These are phyloP conservation scores for Callorhinus ursinus DNA, from an alignment of 2,113 vertebrate genomes.

Conservation along the genomic window DNA sequence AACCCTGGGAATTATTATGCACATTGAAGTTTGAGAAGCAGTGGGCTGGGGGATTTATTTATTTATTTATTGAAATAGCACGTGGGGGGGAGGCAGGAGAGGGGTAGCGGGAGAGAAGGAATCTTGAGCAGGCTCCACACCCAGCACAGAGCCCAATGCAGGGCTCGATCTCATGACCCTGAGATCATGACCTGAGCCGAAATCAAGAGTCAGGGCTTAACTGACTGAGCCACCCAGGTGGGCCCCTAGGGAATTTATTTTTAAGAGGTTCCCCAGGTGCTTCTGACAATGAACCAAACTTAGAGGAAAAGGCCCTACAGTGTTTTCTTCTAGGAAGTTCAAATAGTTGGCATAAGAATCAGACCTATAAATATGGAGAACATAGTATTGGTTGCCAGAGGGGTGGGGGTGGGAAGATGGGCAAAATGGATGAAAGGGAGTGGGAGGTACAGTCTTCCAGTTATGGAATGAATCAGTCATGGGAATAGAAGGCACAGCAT, in stretches of 20 bases:
- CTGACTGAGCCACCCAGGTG: background rate
- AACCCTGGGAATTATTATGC: background rate
- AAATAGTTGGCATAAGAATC: background rate
- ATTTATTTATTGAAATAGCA: too few relatives aligned
- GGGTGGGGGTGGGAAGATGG: background rate
- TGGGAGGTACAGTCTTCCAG: background rate
- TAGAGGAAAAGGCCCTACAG: background rate
- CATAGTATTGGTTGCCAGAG: background rate
- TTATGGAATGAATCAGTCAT: background rate
- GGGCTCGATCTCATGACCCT: background rate
- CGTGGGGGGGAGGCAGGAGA: rapidly evolving
- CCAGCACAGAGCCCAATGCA: background rate
- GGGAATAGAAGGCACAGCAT: background rate
- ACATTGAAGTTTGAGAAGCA: background rate
- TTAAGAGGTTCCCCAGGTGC: background rate
- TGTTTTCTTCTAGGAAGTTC: background rate
- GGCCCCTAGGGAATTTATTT: background rate
- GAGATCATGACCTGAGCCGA: background rate
- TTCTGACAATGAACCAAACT: background rate
- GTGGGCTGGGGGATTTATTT: too few relatives aligned
- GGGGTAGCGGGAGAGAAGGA: too few relatives aligned
- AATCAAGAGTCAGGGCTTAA: background rate
- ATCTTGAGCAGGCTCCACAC: too few relatives aligned
- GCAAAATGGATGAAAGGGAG: background rate
- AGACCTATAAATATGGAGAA: background rate